Base-by-base conservation (phyloP, 2,888 invertebrate genomes). In the Platycheirus rosarum region DNA sequence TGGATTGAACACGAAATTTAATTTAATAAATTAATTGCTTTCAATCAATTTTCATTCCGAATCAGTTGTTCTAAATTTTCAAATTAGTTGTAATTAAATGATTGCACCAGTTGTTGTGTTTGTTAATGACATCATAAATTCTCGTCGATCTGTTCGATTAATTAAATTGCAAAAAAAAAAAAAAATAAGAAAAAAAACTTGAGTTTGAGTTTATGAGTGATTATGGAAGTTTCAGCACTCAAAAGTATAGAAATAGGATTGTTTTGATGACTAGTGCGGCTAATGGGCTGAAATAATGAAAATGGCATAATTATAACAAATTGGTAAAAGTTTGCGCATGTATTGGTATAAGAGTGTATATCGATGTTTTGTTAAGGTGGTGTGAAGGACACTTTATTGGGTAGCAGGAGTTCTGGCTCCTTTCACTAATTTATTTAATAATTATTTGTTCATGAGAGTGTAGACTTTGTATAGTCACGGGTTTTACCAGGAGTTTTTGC, bases 11-110 rank as follows among this genome's bases (percentile, higher is more conserved):
- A 74, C 13, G 40, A 60, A 74, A 66, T 57, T 74, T 48, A 68
- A 66, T 74, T 75, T 16, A 68, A 68, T 35, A 60, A 75, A 62
- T 69, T 75, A 73, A 78, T 78, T 66, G 77, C 57, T 73, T 73
- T 66, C 51, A 78, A 78, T 78, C 57, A 78, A 78, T 60, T 55
- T 48, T 20, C 53, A 40, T 57, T 57, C 26, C 3, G 9, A 9
- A 32, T 35, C 44, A 53, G n/a, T 35, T 49, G 23, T 57, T 49
- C 6, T 1, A 7, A 7, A 7, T 18, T 44, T 23, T 62, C 63
- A 44, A 57, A 65, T 60, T 73, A 60, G 60, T 60, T 53, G 42
- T 53, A 46, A 71, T 78, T 60, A 70, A 55, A 71, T 51, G 60
- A 73, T 78, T 60, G 51, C 49, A 70, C 37, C 49, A n/a, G 14